These are phyloP conservation scores for Brachionus paranguensis DNA, from an alignment of 1,140 invertebrate genomes.

Conservation along the genomic window DNA sequence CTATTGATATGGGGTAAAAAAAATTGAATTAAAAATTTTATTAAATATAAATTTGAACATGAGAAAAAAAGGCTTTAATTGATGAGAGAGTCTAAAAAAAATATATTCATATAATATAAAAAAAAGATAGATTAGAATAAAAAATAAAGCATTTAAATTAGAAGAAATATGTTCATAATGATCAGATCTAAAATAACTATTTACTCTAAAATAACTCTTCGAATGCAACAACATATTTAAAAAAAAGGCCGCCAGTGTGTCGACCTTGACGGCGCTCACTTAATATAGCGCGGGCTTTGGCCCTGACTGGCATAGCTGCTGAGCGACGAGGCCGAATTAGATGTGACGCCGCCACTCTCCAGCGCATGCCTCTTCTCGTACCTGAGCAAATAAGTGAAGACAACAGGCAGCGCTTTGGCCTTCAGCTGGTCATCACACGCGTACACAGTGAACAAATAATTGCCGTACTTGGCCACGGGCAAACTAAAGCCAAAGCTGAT, in stretches of 20 bases:
- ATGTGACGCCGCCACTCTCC: neutral
- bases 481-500: conserved; percentile 22
- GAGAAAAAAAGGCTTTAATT: no score
- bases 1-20: no score
- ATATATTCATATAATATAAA: no score
- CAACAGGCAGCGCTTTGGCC: conserved; percentile 3
- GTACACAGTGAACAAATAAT: conserved; percentile 40
- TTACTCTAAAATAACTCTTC: neutral
- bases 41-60: no score
- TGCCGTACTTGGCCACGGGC: neutral
- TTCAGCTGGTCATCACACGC: neutral
- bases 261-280: neutral
- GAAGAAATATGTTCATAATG: neutral
- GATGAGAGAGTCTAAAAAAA: no score
- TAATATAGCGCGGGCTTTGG: neutral
- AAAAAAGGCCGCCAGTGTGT: neutral
- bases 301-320: neutral
- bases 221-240: neutral
- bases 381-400: conserved; percentile 36
- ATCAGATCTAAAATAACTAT: neutral
- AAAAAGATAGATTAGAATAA: no score
- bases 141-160: no score
- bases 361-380: neutral
- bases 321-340: conserved; percentile 12
- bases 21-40: no score